Evolutionary conservation across 1,140 invertebrate genomes (phyloP), one percentile per base, ranked within the genome.

Genomic region (Centruroides sculpturatus): DNA sequence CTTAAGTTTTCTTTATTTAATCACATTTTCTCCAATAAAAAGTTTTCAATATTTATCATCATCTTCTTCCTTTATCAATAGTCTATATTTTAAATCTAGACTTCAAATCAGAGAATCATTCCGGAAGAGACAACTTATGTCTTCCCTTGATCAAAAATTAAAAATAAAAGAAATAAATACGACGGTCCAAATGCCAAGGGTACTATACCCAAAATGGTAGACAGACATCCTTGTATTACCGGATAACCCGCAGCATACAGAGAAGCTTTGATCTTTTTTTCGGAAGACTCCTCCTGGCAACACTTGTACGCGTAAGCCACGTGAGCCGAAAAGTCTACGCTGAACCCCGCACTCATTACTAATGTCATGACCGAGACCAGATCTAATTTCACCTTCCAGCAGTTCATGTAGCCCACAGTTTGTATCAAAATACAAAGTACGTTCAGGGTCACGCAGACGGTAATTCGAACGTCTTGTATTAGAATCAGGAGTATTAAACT

Each of bases 321-420:
- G 69, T 97, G 93, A 5, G 92, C 93, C 0, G 91, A 92, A 71
- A 95, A 98, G 70, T 97, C 93, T 0, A 98, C 91, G 5, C 90
- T 94, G 75, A 97, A 97, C 51, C 94, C 94, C 49, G 97, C 94
- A 69, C 92, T 95, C 91, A 98, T 96, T 55, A 98, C 96, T 3
- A 98, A 78, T 69, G 96, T 96, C 47, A 97, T 96, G 92, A 97
- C 98, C 0, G 92, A 96, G 67, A 98, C 94, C 6, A 92, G 92
- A 72, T 96, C 93, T 47, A 98, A 76, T 69, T 91, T 93, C 1
- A 97, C 89, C 64, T 85, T 83, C 92, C 93, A 97, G 3, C 94
- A 76, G 0, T 90, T 84, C 88, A 98, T 94, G 75, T 95, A 96
- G 0, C 93, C 93, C 3, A 93, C 85, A 0, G 98, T 91, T n/a